A percentile compares a stretch with the other conserved stretches of the same genome.
These are phyloP conservation scores for Pandemis heparana DNA, from an alignment of 2,888 invertebrate species.

Conservation along the genomic window DNA sequence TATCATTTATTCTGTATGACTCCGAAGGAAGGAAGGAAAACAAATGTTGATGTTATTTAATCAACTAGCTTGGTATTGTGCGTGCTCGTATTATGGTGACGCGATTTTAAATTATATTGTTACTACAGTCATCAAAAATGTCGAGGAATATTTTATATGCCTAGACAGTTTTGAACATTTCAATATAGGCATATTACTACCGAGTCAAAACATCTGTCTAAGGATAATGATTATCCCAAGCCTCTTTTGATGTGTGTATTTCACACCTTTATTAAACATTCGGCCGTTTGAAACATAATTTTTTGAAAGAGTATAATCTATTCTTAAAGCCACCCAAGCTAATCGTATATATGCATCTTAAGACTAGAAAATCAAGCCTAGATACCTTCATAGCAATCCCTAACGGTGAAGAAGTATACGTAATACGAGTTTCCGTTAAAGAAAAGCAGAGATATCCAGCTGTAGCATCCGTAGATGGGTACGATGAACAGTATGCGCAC, in stretches of 20 bases:
- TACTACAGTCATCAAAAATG: too few species aligned
- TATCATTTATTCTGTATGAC: not conserved
- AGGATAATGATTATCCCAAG: too few species aligned
- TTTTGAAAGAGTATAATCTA: too few species aligned
- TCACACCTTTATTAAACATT: too few species aligned
- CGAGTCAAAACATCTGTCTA: too few species aligned
- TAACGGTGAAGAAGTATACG: slow-evolving; percentile 99
- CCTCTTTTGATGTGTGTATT: too few species aligned
- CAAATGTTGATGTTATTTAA: not conserved
- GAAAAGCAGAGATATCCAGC: slow-evolving; percentile 99
- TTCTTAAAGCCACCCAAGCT: not conserved
- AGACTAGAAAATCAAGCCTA: not conserved
- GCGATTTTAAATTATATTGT: too few species aligned
- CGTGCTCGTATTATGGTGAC: not conserved
- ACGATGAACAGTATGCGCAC: slow-evolving; percentile 99
- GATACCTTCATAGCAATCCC: slow-evolving; percentile 99
- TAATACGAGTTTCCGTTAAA: slow-evolving; percentile 99
- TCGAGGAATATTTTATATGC: too few species aligned
- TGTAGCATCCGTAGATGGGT: slow-evolving; percentile 99
- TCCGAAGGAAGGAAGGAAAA: not conserved
- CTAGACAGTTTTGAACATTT: too few species aligned
- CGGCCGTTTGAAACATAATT: too few species aligned
- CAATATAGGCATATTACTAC: too few species aligned
- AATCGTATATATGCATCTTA: not conserved
- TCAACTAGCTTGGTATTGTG: not conserved